A percentile compares a stretch with the other conserved stretches of the same genome.
phyloP scores from a whole-genome alignment of 2,888 invertebrate species.

The Anarsia innoxiella region DNA sequence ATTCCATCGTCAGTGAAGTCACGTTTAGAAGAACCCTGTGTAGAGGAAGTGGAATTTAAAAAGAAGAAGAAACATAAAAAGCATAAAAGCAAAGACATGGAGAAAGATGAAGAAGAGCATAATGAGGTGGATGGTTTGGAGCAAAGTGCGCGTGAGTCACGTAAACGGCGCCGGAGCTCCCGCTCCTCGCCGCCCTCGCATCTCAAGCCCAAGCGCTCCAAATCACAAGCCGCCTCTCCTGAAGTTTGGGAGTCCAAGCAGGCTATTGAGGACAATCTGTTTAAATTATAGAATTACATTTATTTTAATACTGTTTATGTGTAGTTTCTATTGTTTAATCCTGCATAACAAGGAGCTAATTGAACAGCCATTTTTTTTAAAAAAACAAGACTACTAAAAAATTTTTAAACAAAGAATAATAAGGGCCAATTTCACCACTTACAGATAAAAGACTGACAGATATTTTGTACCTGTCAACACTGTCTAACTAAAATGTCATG shows the following conservation, averaged over 20 bases:
- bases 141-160: conserved; percentile 4
- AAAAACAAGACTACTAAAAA: no score
- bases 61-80: conserved; percentile 14
- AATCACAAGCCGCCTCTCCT: conserved; percentile 36
- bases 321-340: no score
- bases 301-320: neutral
- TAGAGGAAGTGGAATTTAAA: neutral
- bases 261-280: conserved; percentile 57
- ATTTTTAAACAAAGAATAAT: no score
- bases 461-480: no score
- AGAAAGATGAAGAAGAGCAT: neutral
- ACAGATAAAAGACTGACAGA: no score
- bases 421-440: no score
- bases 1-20: conserved; percentile 32
- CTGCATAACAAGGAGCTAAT: no score
- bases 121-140: neutral
- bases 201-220: conserved; percentile 25
- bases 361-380: no score
- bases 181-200: conserved; percentile 17
- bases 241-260: conserved; percentile 57
- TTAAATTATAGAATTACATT: conserved; percentile 37
- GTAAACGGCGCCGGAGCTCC: conserved; percentile 37
- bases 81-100: conserved; percentile 11
- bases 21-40: conserved; percentile 21
- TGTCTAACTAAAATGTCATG: no score